phyloP scores from a whole-genome alignment of 2,888 invertebrate species.

The Cephus runcator region DNA sequence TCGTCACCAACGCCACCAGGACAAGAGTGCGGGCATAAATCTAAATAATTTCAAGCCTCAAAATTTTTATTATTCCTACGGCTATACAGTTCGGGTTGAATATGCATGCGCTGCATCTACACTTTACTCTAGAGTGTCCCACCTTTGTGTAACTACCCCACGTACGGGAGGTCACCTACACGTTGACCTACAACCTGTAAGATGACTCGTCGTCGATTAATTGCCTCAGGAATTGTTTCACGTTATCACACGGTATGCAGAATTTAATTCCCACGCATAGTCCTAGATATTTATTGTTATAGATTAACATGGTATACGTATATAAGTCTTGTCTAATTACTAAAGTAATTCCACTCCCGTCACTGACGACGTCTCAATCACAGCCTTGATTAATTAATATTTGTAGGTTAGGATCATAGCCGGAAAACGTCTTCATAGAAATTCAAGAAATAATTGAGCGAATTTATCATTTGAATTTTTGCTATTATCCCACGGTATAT shows the following conservation, averaged over 20 bases:
- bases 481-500: no score
- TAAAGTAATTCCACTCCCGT: no score
- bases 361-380: no score
- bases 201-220: not conserved
- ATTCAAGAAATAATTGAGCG: no score
- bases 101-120: constrained; percentile 47
- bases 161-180: not conserved
- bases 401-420: no score
- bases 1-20: constrained; percentile 53
- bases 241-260: not conserved
- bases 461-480: no score
- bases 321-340: no score
- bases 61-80: constrained; percentile 57
- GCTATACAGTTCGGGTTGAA: constrained; percentile 42
- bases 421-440: no score
- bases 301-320: not conserved
- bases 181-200: constrained; percentile 13
- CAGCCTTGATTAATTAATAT: no score
- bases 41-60: constrained; percentile 60
- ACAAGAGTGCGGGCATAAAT: constrained; percentile 61
- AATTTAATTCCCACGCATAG: not conserved
- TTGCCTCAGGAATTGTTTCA: not conserved
- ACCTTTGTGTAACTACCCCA: constrained; percentile 42
- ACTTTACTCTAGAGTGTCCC: constrained; percentile 35
- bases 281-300: not conserved